These are phyloP conservation scores for Actenoides hombroni DNA, from an alignment of 2,113 vertebrate genomes.

Conservation along the genomic window DNA sequence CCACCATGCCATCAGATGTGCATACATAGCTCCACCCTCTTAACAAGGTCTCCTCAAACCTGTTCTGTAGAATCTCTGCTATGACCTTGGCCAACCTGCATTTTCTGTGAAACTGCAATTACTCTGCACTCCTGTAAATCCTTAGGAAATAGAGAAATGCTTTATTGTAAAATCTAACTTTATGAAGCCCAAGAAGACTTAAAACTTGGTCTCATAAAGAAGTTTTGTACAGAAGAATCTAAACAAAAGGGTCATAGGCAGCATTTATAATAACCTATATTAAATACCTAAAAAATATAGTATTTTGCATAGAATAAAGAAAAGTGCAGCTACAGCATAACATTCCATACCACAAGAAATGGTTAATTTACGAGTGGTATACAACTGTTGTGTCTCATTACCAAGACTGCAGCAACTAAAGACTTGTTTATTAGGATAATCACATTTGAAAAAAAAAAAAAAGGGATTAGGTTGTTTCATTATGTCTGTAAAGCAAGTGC, in stretches of 20 bases:
- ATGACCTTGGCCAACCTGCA: not conserved
- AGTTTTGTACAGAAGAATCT: not conserved
- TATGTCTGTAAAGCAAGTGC: not conserved
- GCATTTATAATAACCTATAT: constrained; percentile 1
- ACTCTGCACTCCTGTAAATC: not conserved
- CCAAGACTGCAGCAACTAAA: not conserved
- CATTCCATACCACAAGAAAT: constrained; percentile 1
- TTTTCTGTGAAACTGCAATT: not conserved
- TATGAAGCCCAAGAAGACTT: not conserved
- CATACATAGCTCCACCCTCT: not conserved
- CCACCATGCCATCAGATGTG: not conserved
- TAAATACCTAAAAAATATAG: constrained; percentile 40
- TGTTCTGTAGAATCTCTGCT: not conserved
- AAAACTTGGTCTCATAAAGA: not conserved
- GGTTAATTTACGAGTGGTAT: not conserved
- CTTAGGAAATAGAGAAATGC: not conserved
- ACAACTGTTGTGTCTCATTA: not conserved
- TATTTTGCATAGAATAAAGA: constrained; percentile 61
- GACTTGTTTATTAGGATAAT: not conserved
- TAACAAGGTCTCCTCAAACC: not conserved
- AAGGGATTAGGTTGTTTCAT: not conserved
- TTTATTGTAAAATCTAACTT: not conserved
- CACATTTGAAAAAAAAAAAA: not conserved
- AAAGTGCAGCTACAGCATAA: constrained; percentile 47
- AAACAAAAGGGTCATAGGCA: not conserved